These are phyloP conservation scores for Procambarus clarkii DNA, from an alignment of 1,140 invertebrate genomes.

Conservation along the genomic window DNA sequence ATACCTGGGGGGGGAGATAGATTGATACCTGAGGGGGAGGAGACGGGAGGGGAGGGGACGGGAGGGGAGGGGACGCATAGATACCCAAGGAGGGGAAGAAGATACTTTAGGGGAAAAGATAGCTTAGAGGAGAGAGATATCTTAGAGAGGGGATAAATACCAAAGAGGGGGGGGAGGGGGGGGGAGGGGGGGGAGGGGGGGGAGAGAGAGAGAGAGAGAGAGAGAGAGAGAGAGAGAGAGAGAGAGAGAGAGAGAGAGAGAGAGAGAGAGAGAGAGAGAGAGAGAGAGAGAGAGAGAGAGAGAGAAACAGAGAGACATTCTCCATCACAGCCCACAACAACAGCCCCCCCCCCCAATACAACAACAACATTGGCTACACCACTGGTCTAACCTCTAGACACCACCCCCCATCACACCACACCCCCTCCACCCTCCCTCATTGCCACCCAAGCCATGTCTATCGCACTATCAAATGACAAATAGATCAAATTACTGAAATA, in stretches of 20 bases:
- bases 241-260: not conserved
- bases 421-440: too few relatives aligned
- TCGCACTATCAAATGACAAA: not conserved
- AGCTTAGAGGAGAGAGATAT: too few relatives aligned
- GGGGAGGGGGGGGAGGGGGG: too few relatives aligned
- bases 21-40: not conserved
- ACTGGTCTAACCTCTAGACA: too few relatives aligned
- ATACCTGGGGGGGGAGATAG: not conserved
- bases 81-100: too few relatives aligned
- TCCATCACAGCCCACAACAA: too few relatives aligned
- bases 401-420: too few relatives aligned
- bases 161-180: not conserved
- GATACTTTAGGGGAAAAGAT: not conserved
- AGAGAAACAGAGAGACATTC: not conserved
- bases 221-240: not conserved
- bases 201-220: not conserved
- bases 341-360: too few relatives aligned
- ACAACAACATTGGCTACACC: too few relatives aligned
- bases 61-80: not conserved
- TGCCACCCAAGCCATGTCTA: not conserved
- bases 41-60: not conserved
- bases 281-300: not conserved
- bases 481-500: not conserved
- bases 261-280: not conserved
- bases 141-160: not conserved